Base-by-base conservation (phyloP, 2,797 vertebrate species). In the Chelon auratus region DNA sequence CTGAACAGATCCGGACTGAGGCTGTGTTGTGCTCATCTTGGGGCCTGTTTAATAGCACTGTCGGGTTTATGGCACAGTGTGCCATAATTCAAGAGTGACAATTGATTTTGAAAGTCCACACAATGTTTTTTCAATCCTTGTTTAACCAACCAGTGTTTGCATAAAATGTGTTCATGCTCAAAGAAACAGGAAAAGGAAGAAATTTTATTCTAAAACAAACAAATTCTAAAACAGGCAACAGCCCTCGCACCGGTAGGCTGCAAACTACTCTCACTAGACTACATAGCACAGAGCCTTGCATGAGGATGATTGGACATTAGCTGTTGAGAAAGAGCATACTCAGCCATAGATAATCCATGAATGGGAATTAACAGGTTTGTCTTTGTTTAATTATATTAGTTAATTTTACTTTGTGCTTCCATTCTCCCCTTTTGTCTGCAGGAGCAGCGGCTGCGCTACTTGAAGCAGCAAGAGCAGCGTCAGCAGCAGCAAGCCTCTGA, bases 391-490 rank as follows among this genome's bases (percentile, higher is more conserved):
- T 47, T 50, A 5, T 17, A 17, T 68, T 1, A 39, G 9, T 78
- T 52, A 42, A 45, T 33, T 68, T 63, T 71, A 22, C 48, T 43
- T 17, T 3, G 1, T 45, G 22, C 36, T 61, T 62, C 5, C 22
- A 30, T n/a, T 43, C 20, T 59, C 24, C 20, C 48, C 9, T 39
- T 45, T 30, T 54, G 13, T 70, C 8, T 61, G 7, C 72, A 99
- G 98, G 98, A 99, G 54, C 98, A 99, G 85, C 95, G 97, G 1
- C 88, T 99, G 77, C 97, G 95, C 61, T 95, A 94, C 82, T 84
- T 99, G 81, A 98, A 98, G 78, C 96, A 97, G 86, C 97, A 97
- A 72, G 93, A 98, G 85, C 96, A 97, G 75, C 94, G 95, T 20
- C 96, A 97, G 73, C 97, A 96, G 59, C 97, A 97, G 63, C 96